Evolutionary conservation across 2,888 invertebrate genomes (phyloP), one percentile per base, ranked within the genome.

Genomic region (Antheraea assamensis): DNA sequence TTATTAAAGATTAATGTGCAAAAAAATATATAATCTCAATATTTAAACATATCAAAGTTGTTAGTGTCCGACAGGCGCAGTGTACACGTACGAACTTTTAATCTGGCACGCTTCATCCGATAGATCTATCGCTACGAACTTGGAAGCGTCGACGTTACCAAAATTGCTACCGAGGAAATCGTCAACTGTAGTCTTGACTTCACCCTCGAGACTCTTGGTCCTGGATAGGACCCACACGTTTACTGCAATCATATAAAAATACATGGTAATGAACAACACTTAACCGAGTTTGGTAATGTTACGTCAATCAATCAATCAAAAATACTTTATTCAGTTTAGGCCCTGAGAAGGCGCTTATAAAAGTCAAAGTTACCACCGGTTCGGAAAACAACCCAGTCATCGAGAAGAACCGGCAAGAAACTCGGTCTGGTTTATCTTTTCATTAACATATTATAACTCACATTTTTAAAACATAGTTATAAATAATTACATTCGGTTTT

Each of bases 91-190:
- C 10, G 88, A 83, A 74, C 86, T 85, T 49, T 82, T 87, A 74
- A 85, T 89, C 75, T 88, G 90, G 88, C 93, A 94, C 8, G 90
- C 90, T 30, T 87, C 88, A 2, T 91, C 92, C 0, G 90, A 90
- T 81, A 91, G 90, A 73, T 91, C 90, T 0, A 88, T 89, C 42
- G 82, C 76, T 8, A 89, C 79, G 55, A 92, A 82, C 64, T 89
- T 88, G 64, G 87, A 76, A 30, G 83, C 74, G 70, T 92, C 90
- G 0, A 94, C 81, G 2, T 90, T 86, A 72, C 89, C 89, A 24
- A 87, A 76, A 75, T 90, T 79, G 13, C 85, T 83, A 74, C 89
- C 89, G 58, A 94, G 75, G 85, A 85, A 90, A n/a, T 84, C 82
- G 74, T 93, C 90, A 0, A 93, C 88, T 1, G 88, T 86, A 0